Conservation (phyloP, 2,797 vertebrate species). For the Acanthurus tractus region DNA sequence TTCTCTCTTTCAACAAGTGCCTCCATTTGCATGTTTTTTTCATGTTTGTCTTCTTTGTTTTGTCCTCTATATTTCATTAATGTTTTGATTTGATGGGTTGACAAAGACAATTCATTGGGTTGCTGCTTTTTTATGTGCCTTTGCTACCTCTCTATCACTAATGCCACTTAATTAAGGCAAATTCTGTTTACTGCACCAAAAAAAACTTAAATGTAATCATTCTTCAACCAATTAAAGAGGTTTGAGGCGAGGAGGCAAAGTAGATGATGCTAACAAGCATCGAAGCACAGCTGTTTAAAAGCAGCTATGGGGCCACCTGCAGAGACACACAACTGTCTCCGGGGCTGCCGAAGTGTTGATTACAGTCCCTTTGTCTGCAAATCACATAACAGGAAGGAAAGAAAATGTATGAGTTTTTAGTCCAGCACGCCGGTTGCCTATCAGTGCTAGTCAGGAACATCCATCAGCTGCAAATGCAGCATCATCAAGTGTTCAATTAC, state of each 20-base stretch:
- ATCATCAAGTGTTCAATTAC: slow-evolving; percentile 80
- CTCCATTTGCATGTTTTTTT: slow-evolving; percentile 75
- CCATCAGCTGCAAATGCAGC: slow-evolving; percentile 74
- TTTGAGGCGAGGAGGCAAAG: slow-evolving; percentile 47
- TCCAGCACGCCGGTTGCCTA: slow-evolving; percentile 50
- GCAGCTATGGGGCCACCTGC: slow-evolving; percentile 74
- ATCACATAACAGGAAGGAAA: slow-evolving; percentile 67
- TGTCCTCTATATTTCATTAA: slow-evolving; percentile 32
- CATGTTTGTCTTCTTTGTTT: slow-evolving; percentile 47
- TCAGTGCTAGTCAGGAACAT: slow-evolving; percentile 68
- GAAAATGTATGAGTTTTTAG: slow-evolving; percentile 64
- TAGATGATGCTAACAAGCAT: slow-evolving; percentile 58
- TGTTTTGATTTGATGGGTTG: slow-evolving; percentile 52
- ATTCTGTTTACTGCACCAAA: slow-evolving; percentile 50
- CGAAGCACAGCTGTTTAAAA: slow-evolving; percentile 72
- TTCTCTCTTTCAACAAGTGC: slow-evolving; percentile 55
- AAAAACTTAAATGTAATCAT: slow-evolving; percentile 59
- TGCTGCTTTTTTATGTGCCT: slow-evolving; percentile 54
- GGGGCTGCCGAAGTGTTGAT: slow-evolving; percentile 62
- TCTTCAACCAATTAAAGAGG: slow-evolving; percentile 66
- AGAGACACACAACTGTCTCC: slow-evolving; percentile 57
- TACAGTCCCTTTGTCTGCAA: slow-evolving; percentile 64
- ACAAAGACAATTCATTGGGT: slow-evolving; percentile 33
- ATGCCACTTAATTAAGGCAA: slow-evolving; percentile 52
- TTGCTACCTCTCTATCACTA: slow-evolving; percentile 70